Percentiles rank a stretch among this genome's conserved stretches.
These are phyloP conservation scores for Albula glossodonta DNA, from an alignment of 2,113 vertebrate species.

Conservation along the genomic window DNA sequence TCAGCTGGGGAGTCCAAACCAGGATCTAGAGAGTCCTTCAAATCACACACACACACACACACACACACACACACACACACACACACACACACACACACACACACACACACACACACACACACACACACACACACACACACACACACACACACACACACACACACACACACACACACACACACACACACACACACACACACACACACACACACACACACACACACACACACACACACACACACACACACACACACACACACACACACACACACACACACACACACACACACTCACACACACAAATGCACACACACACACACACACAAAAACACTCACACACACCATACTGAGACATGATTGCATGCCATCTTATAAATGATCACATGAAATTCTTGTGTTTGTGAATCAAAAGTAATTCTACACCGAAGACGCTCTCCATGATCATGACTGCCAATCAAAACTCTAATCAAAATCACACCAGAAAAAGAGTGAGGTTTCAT, in stretches of 20 bases:
- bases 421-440: no score
- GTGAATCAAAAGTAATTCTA: no score
- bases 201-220: conserved; percentile 17
- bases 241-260: conserved; percentile 15
- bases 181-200: conserved; percentile 5
- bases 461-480: no score
- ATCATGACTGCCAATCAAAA: no score
- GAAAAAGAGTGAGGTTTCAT: no score
- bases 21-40: no score
- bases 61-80: conserved; percentile 13
- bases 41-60: not conserved
- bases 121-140: not conserved
- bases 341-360: not conserved
- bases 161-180: conserved; percentile 16
- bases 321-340: not conserved
- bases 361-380: no score
- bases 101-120: conserved; percentile 4
- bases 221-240: not conserved
- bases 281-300: no score
- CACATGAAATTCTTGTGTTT: no score
- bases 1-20: not conserved
- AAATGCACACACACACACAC: not conserved
- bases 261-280: conserved; percentile 3
- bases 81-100: conserved; percentile 5
- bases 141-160: not conserved